These are phyloP conservation scores for Notodonta ziczac DNA, from an alignment of 2,888 invertebrate species.

Conservation along the genomic window DNA sequence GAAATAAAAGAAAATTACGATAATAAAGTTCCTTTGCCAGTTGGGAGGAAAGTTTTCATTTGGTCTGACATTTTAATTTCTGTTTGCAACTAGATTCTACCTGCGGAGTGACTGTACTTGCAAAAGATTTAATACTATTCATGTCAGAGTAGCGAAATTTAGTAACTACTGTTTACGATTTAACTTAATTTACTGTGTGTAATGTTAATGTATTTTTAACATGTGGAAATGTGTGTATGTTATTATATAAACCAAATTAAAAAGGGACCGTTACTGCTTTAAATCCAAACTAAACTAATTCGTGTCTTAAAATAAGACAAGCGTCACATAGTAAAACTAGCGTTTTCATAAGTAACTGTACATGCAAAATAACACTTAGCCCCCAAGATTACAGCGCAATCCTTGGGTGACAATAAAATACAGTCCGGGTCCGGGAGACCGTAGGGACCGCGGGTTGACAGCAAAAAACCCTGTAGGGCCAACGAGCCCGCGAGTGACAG, in stretches of 20 bases:
- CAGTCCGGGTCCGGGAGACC: conserved; percentile 10
- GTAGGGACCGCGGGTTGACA: conserved; percentile 15
- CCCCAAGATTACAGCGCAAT: conserved; percentile 29
- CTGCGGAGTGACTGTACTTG: neutral
- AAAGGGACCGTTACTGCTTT: too few species aligned
- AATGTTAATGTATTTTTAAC: neutral
- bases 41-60: neutral
- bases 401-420: conserved; percentile 21
- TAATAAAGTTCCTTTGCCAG: neutral
- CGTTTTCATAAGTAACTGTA: conserved; percentile 15
- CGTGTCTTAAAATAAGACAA: too few species aligned
- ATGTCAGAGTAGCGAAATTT: neutral
- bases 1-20: neutral
- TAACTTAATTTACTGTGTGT: too few species aligned
- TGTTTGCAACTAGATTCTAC: conserved; percentile 3
- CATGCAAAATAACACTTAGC: conserved; percentile 32
- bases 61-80: conserved; percentile 4
- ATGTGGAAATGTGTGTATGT: too few species aligned
- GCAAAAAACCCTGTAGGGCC: conserved; percentile 34
- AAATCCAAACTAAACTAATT: too few species aligned
- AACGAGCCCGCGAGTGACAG: neutral
- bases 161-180: too few species aligned
- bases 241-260: too few species aligned
- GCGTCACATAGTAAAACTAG: too few species aligned
- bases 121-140: neutral